A percentile compares a stretch with the other conserved stretches of the same genome.
phyloP scores from a whole-genome alignment of 2,113 vertebrate genomes.

The Atractosteus spatula region DNA sequence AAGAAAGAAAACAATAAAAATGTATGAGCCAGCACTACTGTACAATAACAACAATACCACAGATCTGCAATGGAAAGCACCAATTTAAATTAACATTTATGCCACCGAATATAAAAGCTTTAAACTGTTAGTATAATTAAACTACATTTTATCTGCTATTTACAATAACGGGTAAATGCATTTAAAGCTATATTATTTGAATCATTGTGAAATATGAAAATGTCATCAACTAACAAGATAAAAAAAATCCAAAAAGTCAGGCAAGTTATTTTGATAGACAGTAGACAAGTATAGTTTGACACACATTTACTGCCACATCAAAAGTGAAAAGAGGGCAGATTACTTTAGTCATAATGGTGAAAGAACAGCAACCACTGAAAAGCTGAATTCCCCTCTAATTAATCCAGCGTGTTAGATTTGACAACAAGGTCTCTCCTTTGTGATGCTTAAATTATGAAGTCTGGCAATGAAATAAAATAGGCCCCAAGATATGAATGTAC shows the following conservation, averaged over 20 bases:
- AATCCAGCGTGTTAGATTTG: not conserved
- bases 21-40: too few species aligned
- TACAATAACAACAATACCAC: too few species aligned
- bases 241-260: not conserved
- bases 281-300: not conserved
- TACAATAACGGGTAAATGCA: not conserved
- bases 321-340: not conserved
- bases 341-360: not conserved
- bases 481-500: not conserved
- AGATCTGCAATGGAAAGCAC: too few species aligned
- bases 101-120: not conserved
- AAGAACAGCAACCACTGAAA: not conserved
- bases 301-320: not conserved
- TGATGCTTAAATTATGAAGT: not conserved
- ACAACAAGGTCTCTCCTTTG: not conserved
- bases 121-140: slow-evolving; percentile 3
- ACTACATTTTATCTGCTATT: not conserved
- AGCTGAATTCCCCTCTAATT: not conserved
- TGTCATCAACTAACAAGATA: not conserved
- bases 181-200: not conserved
- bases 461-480: slow-evolving; percentile 4
- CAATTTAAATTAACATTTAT: too few species aligned
- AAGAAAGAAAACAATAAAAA: too few species aligned
- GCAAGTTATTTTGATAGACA: not conserved
- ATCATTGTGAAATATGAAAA: not conserved